Evolutionary conservation across 2,113 vertebrate species (phyloP), one percentile per base, ranked within the genome.

Genomic region (Mixornis gularis): DNA sequence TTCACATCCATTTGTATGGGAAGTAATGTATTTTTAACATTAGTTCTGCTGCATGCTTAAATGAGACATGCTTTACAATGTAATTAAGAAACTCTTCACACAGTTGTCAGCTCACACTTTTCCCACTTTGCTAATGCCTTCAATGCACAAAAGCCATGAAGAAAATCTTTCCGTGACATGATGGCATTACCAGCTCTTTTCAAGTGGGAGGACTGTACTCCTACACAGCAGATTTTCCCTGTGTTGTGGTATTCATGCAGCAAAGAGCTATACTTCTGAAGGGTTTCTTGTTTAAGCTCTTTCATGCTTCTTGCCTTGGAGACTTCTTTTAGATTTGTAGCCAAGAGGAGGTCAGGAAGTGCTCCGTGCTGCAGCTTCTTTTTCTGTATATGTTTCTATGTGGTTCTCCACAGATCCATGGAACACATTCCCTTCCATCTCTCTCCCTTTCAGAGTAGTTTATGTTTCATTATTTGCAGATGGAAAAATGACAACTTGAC

Each of bases 181-280:
- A 93, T 96, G 96, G 97, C 95, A 97, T 98, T 97, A 97, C 97
- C 97, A 92, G 91, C 94, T 94, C 92, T 98, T 98, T 98, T 97
- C 89, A 97, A 97, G 97, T 98, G 96, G 95, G 95, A 96, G 96
- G 95, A 93, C 89, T 95, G 44, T 92, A 95, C 94, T 96, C 97
- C 98, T 96, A 96, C 98, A 97, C 96, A 83, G 97, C 97, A 97
- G 96, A 96, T 96, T 96, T 97, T 89, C 87, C 94, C 96, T 98
- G 97, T 98, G 97, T 98, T 98, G 97, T 98, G 98, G 98, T 98
- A 91, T 95, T 96, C 58, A 88, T 92, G 78, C 96, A 94, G 94
- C 95, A 94, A 87, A 93, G 93, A 97, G 97, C 96, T 90, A 95
- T 89, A 85, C 96, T 96, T 98, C 97, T 91, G 91, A 96, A 96